Percentiles rank a stretch among this genome's conserved stretches.
Conservation (phyloP, 2,113 vertebrate species). For the Fulica atra region DNA sequence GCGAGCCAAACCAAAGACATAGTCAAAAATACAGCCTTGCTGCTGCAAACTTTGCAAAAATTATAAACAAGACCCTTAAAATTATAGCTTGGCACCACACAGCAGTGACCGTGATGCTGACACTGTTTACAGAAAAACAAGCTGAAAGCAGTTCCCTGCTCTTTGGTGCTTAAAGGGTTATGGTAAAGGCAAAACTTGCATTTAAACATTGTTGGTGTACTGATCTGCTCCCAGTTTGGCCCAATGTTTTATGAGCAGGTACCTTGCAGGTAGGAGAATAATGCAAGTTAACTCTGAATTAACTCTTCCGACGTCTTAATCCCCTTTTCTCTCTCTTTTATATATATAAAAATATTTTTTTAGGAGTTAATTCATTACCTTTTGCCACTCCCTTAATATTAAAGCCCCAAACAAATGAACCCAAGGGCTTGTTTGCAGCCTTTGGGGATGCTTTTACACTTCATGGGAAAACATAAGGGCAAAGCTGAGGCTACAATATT, state of each 20-base stretch:
- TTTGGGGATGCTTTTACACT: background rate
- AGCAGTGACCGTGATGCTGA: background rate
- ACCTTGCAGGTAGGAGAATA: background rate
- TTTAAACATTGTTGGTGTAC: background rate
- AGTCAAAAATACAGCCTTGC: constrained; percentile 30
- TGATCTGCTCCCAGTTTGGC: background rate
- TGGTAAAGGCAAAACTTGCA: background rate
- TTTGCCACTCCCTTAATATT: background rate
- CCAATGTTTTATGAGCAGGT: background rate
- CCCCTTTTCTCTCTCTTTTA: background rate
- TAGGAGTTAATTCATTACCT: background rate
- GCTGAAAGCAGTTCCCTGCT: background rate
- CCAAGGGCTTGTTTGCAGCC: background rate
- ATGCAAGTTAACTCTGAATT: background rate
- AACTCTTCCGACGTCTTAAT: background rate
- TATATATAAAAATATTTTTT: background rate
- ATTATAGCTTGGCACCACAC: background rate
- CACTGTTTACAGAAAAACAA: background rate
- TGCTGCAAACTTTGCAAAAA: constrained; percentile 38
- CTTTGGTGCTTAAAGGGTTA: background rate
- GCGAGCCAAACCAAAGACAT: constrained; percentile 4
- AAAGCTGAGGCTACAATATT: background rate
- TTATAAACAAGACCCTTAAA: constrained; percentile 35
- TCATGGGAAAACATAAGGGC: rapidly evolving
- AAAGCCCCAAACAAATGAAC: background rate